A percentile compares a stretch with the other conserved stretches of the same genome.
Evolutionary conservation across 2,113 vertebrate genomes (phyloP).

Genomic region (Cariama cristata): DNA sequence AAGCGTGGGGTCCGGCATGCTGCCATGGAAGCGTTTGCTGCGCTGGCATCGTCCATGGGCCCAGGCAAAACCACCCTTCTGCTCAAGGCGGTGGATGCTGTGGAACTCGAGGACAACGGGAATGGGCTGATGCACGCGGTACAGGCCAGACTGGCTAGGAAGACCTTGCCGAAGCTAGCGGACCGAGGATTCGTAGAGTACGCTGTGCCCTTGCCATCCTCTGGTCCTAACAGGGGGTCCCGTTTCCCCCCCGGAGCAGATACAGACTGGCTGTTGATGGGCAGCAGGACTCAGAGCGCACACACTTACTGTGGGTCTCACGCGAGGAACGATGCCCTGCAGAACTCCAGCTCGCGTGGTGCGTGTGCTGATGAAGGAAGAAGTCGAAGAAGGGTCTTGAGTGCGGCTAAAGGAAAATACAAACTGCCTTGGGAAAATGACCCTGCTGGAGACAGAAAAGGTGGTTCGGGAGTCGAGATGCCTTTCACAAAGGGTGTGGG

Average conservation of each 20-base stretch:
- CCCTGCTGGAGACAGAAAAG: constrained; percentile 58
- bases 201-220: constrained; percentile 79
- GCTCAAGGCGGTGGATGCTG: constrained; percentile 83
- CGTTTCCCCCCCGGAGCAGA: constrained; percentile 78
- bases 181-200: constrained; percentile 85
- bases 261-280: constrained; percentile 87
- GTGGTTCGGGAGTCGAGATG: constrained; percentile 35
- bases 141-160: constrained; percentile 86
- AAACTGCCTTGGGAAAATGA: constrained; percentile 92
- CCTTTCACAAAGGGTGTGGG: constrained; percentile 46
- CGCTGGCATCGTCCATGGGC: constrained; percentile 81
- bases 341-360: constrained; percentile 69
- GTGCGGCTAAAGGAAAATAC: constrained; percentile 89
- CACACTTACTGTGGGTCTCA: constrained; percentile 73
- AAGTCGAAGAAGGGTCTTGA: constrained; percentile 84
- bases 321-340: constrained; percentile 39
- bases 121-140: constrained; percentile 85
- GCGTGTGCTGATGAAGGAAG: constrained; percentile 43
- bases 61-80: constrained; percentile 79
- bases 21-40: constrained; percentile 85
- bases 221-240: constrained; percentile 57
- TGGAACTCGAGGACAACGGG: constrained; percentile 82
- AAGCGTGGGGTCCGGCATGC: constrained; percentile 87
- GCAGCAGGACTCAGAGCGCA: constrained; percentile 81
- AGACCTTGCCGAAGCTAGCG: constrained; percentile 79